phyloP scores from a whole-genome alignment of 2,888 invertebrate species.

The Ellobium chinense region DNA sequence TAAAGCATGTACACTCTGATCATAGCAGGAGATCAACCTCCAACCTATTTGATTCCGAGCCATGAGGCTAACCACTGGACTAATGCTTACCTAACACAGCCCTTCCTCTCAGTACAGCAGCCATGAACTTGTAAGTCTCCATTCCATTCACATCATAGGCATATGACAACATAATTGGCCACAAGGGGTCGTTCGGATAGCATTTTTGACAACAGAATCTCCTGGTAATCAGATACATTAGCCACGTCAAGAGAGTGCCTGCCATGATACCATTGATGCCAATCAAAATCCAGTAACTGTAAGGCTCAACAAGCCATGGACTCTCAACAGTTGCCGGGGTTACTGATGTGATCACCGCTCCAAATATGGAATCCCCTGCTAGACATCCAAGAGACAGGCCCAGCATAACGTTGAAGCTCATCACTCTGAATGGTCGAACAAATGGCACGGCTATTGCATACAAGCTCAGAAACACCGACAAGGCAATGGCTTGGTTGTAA shows the following conservation, averaged over 20 bases:
- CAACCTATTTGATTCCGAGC: too few species aligned
- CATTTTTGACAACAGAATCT: constrained; percentile 59
- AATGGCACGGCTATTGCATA: constrained; percentile 56
- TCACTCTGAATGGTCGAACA: constrained; percentile 69
- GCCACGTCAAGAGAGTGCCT: constrained; percentile 51
- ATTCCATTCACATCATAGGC: constrained; percentile 62
- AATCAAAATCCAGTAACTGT: constrained; percentile 59
- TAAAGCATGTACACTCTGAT: too few species aligned
- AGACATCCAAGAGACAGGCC: constrained; percentile 62
- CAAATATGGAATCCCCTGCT: constrained; percentile 62
- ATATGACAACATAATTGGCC: constrained; percentile 70
- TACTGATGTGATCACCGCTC: constrained; percentile 57
- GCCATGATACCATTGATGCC: constrained; percentile 62
- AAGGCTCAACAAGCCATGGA: constrained; percentile 65
- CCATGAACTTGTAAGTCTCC: constrained; percentile 73
- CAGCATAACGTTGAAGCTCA: constrained; percentile 66
- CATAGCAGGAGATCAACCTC: too few species aligned
- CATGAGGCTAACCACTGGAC: too few species aligned
- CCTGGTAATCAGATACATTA: constrained; percentile 58
- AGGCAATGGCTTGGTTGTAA: constrained; percentile 60
- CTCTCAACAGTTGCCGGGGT: constrained; percentile 49
- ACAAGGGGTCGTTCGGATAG: constrained; percentile 61
- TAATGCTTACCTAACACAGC: constrained; percentile 68
- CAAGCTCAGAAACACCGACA: constrained; percentile 56
- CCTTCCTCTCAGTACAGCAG: constrained; percentile 68